Base-by-base conservation (phyloP, 2,797 vertebrate genomes). In the Pelochelys cantorii region DNA sequence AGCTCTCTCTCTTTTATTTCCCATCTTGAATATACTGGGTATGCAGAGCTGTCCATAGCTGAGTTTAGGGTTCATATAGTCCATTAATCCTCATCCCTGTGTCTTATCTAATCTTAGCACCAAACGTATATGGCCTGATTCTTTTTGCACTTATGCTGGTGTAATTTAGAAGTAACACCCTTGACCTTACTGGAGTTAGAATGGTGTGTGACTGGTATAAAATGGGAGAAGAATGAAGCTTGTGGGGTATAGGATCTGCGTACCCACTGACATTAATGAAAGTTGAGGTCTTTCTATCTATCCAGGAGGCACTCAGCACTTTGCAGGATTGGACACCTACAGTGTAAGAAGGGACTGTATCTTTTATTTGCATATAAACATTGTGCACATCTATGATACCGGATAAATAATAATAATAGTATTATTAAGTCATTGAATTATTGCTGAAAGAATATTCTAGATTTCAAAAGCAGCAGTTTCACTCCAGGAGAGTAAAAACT, bases 401-500 rank as follows among this genome's bases (percentile, higher is more conserved):
- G 7, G 52, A 48, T 77, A 77, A 77, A 77, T 52, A 48, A 77
- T 23, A 23, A 74, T 42, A 10, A 74, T 75, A 42, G 34, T 74
- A 42, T 22, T 14, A 75, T 48, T 81, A 79, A 93, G 53, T 52
- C 81, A 54, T 1, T 88, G 59, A 3, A 77, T 77, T 14, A 8
- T 54, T 80, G 60, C 77, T 25, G 59, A 74, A 68, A 74, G 65
- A 92, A 77, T 13, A 85, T 57, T 81, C 71, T 92, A 5, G 8
- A 42, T 20, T 56, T 87, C 60, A 90, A 9, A 84, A 87, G 81
- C 88, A 83, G 25, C 34, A 22, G 83, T 82, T 94, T 5, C 56
- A 82, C 25, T 79, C 90, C 93, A 53, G 53, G 53, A 59, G 78
- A 82, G 78, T 81, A 94, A 93, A 86, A 56, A 48, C 11, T 7